A percentile compares a stretch with the other conserved stretches of the same genome.
Conservation (phyloP, 2,888 invertebrate genomes). For the Leucophenga montana region DNA sequence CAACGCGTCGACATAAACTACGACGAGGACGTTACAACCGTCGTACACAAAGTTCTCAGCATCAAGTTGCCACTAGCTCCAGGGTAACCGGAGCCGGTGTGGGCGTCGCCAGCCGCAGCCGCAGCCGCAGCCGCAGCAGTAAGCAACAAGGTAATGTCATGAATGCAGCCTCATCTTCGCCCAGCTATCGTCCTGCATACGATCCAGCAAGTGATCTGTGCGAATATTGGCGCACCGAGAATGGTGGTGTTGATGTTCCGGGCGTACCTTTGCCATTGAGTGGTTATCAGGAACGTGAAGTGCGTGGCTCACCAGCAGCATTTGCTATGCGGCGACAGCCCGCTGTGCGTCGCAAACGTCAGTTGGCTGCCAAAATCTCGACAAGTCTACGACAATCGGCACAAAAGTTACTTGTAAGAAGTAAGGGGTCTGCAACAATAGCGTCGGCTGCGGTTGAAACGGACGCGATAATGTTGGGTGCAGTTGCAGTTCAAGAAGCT, state of each 20-base stretch:
- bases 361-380: conserved; percentile 56
- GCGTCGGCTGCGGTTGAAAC: not conserved
- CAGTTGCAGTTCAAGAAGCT: too few relatives aligned
- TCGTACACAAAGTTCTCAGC: conserved; percentile 20
- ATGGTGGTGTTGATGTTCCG: not conserved
- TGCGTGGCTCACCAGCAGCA: conserved; percentile 57
- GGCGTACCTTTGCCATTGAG: not conserved
- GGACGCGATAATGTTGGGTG: not conserved
- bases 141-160: too few relatives aligned
- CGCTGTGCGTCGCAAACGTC: conserved; percentile 69
- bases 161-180: conserved; percentile 53
- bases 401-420: conserved; percentile 56
- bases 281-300: conserved; percentile 66
- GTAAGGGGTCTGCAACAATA: not conserved
- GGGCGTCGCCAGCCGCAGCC: too few relatives aligned
- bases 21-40: conserved; percentile 23
- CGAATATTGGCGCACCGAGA: conserved; percentile 68
- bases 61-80: not conserved
- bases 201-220: conserved; percentile 73
- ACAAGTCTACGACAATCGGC: conserved; percentile 63
- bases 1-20: conserved; percentile 35
- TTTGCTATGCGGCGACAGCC: conserved; percentile 63
- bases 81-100: not conserved
- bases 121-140: too few relatives aligned
- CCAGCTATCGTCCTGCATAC: conserved; percentile 71